Evolutionary conservation across 2,113 vertebrate genomes (phyloP), one percentile per base, ranked within the genome.

Genomic region (Proteles cristata): DNA sequence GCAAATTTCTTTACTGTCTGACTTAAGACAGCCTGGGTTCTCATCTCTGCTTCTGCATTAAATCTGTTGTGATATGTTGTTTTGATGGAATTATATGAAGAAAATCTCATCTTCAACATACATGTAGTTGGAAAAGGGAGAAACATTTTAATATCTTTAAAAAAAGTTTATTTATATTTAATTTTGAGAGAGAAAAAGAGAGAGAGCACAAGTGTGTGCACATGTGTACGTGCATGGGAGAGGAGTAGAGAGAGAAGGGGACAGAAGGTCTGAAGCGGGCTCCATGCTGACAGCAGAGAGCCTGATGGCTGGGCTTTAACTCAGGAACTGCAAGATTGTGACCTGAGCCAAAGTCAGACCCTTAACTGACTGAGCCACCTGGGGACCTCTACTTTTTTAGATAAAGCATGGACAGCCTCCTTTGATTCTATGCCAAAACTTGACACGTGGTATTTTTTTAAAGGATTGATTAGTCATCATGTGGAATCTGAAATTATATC

Each of bases 401-500:
- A 23, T 43, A n/a, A 95, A 82, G 39, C 48, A 48, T 23, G 7
- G 68, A 39, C 82, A 69, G 11, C 11, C 33, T 69, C 94, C 33
- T 95, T 88, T 65, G 35, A 63, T 87, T 88, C 71, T 88, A 85
- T 5, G 65, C 11, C 23, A 31, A 88, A 66, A 76, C n/a, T 58
- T 48, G 50, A 39, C n/a, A 84, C 66, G 15, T 48, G 26, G 73
- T 53, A 33, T 68, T 82, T 94, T 79, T 61, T 92, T 77, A 50
- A 55, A 77, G 31, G 31, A 33, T 26, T 89, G 65, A 63, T 71
- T 77, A 77, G 16, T 28, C 81, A 21, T 31, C 43, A 65, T 43
- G 39, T 86, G 12, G 39, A 92, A 77, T 68, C n/a, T 76, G 83
- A 92, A 97, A 82, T 90, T 82, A 7, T 21, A 53, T 63, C 66